Evolutionary conservation across 64 coral and sea anemone species (phyloP), one percentile per base, ranked within the genome.

Genomic region (Stylophora pistillata): DNA sequence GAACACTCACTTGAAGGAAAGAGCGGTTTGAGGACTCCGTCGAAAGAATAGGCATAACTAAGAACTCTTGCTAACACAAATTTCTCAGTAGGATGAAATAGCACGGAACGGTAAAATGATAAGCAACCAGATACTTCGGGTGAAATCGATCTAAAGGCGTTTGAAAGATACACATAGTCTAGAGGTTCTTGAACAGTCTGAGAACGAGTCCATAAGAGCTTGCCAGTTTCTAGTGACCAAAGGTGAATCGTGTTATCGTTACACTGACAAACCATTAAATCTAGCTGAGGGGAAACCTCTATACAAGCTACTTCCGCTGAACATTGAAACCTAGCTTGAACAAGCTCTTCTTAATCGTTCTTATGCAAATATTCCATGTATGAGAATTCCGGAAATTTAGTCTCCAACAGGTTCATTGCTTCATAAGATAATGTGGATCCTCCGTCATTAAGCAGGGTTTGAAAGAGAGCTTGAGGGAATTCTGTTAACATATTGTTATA

Each of bases 21-120:
- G 21, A 81, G 78, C 30, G 78, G 58, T 81, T 81, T 61, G 30
- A 81, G 60, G 29, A 63, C 14, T 21, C 78, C 78, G 9, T 81
- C 58, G 23, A 41, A 37, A 31, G 78, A 41, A 58, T 81, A 81
- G 18, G 27, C 27, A 64, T 81, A 30, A 20, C 78, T 81, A 23
- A 81, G 78, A 31, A 81, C 63, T 81, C 78, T 58, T 62, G 58
- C 57, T 37, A 81, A 61, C 2, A 81, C 58, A 37, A 81, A 2
- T 14, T 81, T 5, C 60, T 81, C 10, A 64, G 78, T 34, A 64
- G 78, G 58, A 64, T 63, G 78, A 16, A 81, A 81, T 0, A 64
- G 17, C 0, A 64, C 78, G 0, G 58, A 81, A 5, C 78, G 78
- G 16, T 81, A 81, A 34, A 4, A 64, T 10, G 78, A 64, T 53